These are phyloP conservation scores for Osmerus eperlanus DNA, from an alignment of 2,113 vertebrate species.

Conservation along the genomic window DNA sequence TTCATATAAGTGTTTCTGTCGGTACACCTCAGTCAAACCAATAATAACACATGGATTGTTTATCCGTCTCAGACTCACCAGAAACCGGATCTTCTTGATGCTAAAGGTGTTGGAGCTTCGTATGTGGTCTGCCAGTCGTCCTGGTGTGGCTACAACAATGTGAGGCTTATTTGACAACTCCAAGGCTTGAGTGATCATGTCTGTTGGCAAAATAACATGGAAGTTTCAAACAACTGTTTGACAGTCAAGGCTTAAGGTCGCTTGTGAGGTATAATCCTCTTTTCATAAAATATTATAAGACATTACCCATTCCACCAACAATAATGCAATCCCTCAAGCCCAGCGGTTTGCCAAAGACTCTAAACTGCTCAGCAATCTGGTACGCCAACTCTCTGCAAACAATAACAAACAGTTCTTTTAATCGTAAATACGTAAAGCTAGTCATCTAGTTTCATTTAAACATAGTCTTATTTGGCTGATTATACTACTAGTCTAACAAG, in stretches of 20 bases:
- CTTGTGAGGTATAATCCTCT: neutral
- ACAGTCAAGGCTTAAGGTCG: neutral
- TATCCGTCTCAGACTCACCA: constrained; percentile 69
- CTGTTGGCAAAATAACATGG: constrained; percentile 57
- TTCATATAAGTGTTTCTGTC: no score
- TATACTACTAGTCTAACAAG: no score
- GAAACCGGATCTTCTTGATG: constrained; percentile 80
- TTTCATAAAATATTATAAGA: neutral
- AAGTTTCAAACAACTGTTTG: neutral
- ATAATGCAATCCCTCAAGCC: constrained; percentile 87
- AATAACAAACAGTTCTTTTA: constrained; percentile 6
- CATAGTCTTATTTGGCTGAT: neutral
- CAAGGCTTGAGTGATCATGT: constrained; percentile 87
- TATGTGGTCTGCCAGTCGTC: constrained; percentile 89
- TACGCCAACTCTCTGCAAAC: constrained; percentile 86
- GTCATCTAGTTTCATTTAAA: neutral
- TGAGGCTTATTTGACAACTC: constrained; percentile 88
- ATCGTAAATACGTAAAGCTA: neutral
- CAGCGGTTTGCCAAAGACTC: constrained; percentile 89
- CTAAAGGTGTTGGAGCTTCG: constrained; percentile 87
- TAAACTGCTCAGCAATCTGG: constrained; percentile 95
- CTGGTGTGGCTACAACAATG: constrained; percentile 88
- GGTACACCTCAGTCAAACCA: no score
- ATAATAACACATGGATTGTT: no score
- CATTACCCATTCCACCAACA: constrained; percentile 90